Conservation (phyloP, 2,888 invertebrate genomes). For the Diaphora mendica region DNA sequence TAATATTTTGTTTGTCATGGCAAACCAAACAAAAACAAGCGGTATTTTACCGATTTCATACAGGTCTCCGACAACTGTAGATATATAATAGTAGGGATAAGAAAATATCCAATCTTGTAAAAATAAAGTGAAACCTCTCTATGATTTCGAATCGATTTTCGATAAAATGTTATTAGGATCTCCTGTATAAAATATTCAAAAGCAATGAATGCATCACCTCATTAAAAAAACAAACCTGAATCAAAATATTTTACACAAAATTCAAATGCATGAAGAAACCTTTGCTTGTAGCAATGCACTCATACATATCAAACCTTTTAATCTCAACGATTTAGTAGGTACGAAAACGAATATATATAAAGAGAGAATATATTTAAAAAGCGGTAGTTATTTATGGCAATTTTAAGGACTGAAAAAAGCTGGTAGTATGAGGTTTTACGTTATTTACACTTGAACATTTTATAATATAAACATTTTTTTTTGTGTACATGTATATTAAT, state of each 20-base stretch:
- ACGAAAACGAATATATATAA: no score
- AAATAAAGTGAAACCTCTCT: neutral
- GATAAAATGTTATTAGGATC: neutral
- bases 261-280: neutral
- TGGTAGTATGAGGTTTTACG: neutral
- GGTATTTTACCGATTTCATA: slow-evolving; percentile 27
- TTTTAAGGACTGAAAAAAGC: neutral
- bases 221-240: neutral
- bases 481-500: slow-evolving; percentile 23
- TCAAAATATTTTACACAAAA: neutral
- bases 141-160: neutral
- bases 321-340: no score
- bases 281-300: neutral
- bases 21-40: neutral
- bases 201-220: neutral
- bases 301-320: neutral
- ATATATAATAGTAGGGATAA: slow-evolving; percentile 21
- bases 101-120: neutral
- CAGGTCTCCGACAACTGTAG: slow-evolving; percentile 28
- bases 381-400: no score
- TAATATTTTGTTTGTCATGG: neutral
- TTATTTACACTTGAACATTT: neutral
- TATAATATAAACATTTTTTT: slow-evolving; percentile 22
- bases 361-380: no score
- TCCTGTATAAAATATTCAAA: neutral